Base-by-base conservation (phyloP, 2,888 invertebrate genomes). In the Serrognathus titanus region DNA sequence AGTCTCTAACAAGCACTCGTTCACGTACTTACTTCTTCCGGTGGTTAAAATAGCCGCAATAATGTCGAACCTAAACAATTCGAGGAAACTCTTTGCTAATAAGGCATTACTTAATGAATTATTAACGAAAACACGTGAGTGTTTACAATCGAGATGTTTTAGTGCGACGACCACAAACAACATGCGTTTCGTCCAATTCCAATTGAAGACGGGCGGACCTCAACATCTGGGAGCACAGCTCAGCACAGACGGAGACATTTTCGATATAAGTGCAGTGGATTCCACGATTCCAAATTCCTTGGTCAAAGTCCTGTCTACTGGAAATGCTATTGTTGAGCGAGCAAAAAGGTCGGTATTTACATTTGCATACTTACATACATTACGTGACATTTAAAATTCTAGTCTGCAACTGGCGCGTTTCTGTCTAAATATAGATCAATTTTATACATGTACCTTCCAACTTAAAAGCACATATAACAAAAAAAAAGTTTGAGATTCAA, bases 151-250 rank as follows among this genome's bases (percentile, higher is more conserved):
- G 51, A 69, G 71, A 61, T 66, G 66, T 53, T 75, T 78, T 52
- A 71, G 73, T 63, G 61, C 72, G 10, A 63, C 70, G 5, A 57
- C 60, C 9, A 51, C 51, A 13, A 62, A 52, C 47, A 82, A 80
- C 37, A 85, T 87, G 87, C 86, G 89, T 68, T 84, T 88, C 65
- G 84, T 91, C 46, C 91, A 91, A 69, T 91, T 88, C 73, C 77
- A 79, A 47, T 79, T 78, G 20, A 81, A 83, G 63, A 80, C 80
- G 43, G 84, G 86, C 0, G 80, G 80, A 0, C 81, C 82, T 1
- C 79, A 83, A 52, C 83, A 85, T n/a, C 79, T 88, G n/a, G 92
- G 91, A 2, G 86, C 73, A 1, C 77, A 78, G 65, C 63, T 77
- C 8, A 59, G 71, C 4, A 79, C 84, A 51, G 85, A 85, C 20